Evolutionary conservation across 30 jellyfish, hydroid and myxozoan genomes (phyloP).

Genomic region (Aurelia sp.): DNA sequence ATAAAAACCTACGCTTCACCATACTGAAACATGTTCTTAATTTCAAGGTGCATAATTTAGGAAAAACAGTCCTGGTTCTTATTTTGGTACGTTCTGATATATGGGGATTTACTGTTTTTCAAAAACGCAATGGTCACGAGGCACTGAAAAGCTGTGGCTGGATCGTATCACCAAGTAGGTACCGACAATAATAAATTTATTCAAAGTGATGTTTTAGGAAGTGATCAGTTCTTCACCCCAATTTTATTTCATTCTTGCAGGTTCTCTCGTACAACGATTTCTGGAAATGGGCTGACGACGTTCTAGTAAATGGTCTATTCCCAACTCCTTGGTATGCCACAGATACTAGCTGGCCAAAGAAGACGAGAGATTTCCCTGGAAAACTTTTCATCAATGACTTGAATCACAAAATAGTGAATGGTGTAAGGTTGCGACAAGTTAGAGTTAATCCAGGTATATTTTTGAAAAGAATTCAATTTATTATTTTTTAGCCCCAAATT

Average conservation of each 20-base stretch:
- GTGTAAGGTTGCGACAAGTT: conserved; percentile 92
- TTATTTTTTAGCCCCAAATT: too few relatives aligned
- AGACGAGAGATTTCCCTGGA: conserved; percentile 87
- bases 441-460: conserved; percentile 84
- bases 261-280: conserved; percentile 78
- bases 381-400: conserved; percentile 81
- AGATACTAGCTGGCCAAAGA: conserved; percentile 19
- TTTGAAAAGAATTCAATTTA: background rate
- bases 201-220: too few relatives aligned
- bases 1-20: too few relatives aligned
- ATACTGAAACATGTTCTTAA: too few relatives aligned
- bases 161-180: too few relatives aligned
- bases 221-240: background rate
- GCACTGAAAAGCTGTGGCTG: too few relatives aligned
- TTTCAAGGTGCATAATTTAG: too few relatives aligned
- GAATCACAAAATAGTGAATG: conserved; percentile 89
- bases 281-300: conserved; percentile 87
- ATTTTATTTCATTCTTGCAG: conserved; percentile 28
- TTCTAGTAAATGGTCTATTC: conserved; percentile 61
- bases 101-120: too few relatives aligned
- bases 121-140: too few relatives aligned
- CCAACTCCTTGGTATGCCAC: conserved; percentile 87
- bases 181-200: too few relatives aligned
- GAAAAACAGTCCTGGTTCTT: too few relatives aligned
- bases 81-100: too few relatives aligned